A percentile compares a stretch with the other conserved stretches of the same genome.
Conservation (phyloP, 2,888 invertebrate species). For the Epistrophe eligans region DNA sequence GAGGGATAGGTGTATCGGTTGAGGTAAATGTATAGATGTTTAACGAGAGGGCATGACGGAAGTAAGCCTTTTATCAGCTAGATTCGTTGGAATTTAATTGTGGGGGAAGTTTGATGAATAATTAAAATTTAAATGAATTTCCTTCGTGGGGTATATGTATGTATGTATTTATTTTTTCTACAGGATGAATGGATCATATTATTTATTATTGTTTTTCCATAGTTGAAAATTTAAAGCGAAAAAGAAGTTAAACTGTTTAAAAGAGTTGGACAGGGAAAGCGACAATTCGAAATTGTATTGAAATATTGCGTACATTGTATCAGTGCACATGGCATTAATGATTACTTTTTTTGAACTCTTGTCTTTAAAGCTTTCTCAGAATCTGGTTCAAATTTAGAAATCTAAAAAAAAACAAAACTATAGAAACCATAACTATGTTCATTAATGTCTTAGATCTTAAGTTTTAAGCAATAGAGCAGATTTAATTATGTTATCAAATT, state of each 20-base stretch:
- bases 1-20: not conserved
- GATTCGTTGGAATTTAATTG: constrained; percentile 70
- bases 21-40: not conserved
- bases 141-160: constrained; percentile 25
- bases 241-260: not conserved
- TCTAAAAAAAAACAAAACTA: too few relatives aligned
- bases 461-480: too few relatives aligned
- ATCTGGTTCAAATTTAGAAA: too few relatives aligned
- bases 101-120: constrained; percentile 64
- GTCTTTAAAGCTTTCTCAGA: too few relatives aligned
- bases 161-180: constrained; percentile 11
- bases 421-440: too few relatives aligned
- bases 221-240: constrained; percentile 3
- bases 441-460: too few relatives aligned
- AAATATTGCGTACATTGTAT: too few relatives aligned
- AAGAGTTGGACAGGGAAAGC: not conserved
- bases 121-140: constrained; percentile 58
- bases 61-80: constrained; percentile 71
- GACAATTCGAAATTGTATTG: not conserved
- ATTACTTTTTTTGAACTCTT: too few relatives aligned
- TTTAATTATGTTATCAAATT: too few relatives aligned
- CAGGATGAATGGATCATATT: constrained; percentile 40
- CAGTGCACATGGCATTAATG: too few relatives aligned
- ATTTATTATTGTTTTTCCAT: constrained; percentile 28
- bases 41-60: constrained; percentile 28